Evolutionary conservation across 2,113 vertebrate species (phyloP).

Genomic region (Gila orcuttii): DNA sequence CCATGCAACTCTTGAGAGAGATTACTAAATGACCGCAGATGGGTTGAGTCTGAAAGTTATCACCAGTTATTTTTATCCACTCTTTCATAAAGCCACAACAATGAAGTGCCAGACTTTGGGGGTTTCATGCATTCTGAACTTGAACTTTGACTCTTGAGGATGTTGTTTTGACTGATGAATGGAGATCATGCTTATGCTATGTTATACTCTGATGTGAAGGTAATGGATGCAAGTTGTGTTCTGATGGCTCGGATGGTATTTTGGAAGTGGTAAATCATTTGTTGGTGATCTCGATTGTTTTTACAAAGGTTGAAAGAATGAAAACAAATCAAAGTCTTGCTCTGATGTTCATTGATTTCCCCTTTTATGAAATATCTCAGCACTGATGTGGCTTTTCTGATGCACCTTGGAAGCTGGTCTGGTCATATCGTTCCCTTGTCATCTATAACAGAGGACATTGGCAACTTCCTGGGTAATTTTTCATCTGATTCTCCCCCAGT

Average conservation of each 20-base stretch:
- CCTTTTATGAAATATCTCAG: constrained; percentile 30
- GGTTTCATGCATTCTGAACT: constrained; percentile 3
- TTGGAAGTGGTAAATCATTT: background rate
- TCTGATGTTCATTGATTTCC: background rate
- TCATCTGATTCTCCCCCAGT: constrained; percentile 7
- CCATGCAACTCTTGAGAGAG: constrained; percentile 45
- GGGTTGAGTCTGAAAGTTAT: constrained; percentile 30
- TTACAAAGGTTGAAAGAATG: constrained; percentile 10
- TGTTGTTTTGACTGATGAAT: constrained; percentile 1
- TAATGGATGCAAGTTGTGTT: background rate
- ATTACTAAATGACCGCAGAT: constrained; percentile 32
- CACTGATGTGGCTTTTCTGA: constrained; percentile 48
- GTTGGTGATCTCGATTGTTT: background rate
- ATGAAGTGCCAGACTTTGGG: constrained; percentile 54
- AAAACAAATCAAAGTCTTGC: constrained; percentile 17
- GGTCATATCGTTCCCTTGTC: constrained; percentile 17
- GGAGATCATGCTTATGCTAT: background rate
- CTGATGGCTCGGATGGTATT: background rate
- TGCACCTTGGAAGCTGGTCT: constrained; percentile 28
- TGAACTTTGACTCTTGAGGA: constrained; percentile 3
- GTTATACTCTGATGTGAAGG: background rate
- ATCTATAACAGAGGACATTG: constrained; percentile 3
- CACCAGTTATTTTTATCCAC: constrained; percentile 33
- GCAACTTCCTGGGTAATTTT: constrained; percentile 1
- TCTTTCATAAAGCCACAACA: constrained; percentile 42